Percentiles rank a stretch among this genome's conserved stretches.
These are phyloP conservation scores for Aythya baeri DNA, from an alignment of 2,113 vertebrate genomes.

Conservation along the genomic window DNA sequence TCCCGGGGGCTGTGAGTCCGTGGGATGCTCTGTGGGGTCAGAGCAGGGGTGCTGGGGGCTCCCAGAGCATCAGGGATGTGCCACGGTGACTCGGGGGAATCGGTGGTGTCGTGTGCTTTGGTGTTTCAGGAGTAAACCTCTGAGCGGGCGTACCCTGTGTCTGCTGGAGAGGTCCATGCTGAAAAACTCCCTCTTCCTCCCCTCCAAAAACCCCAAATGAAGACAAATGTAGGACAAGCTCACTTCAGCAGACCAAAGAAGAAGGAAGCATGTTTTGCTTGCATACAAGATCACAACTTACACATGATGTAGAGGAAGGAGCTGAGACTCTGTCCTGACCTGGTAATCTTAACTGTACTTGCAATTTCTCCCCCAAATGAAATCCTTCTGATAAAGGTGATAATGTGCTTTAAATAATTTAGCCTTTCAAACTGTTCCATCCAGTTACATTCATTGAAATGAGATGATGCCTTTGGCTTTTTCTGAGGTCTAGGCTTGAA, in stretches of 20 bases:
- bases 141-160: not conserved
- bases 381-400: not conserved
- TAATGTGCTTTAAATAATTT: not conserved
- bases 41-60: accelerated
- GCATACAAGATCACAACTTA: not conserved
- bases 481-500: not conserved
- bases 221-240: accelerated
- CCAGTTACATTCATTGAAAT: not conserved
- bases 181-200: not conserved
- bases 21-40: too few relatives aligned
- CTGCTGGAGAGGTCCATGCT: not conserved
- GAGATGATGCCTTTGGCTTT: not conserved
- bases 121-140: accelerated
- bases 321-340: not conserved
- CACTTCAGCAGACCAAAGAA: not conserved
- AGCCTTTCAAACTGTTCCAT: not conserved
- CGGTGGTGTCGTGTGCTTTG: accelerated
- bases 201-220: not conserved
- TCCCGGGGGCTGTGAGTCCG: too few relatives aligned
- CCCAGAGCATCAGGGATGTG: accelerated
- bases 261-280: not conserved
- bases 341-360: not conserved
- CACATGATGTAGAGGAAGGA: not conserved
- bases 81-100: not conserved
- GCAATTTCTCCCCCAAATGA: not conserved